Conservation (phyloP, 2,113 vertebrate genomes). For the Centropus unirufus region DNA sequence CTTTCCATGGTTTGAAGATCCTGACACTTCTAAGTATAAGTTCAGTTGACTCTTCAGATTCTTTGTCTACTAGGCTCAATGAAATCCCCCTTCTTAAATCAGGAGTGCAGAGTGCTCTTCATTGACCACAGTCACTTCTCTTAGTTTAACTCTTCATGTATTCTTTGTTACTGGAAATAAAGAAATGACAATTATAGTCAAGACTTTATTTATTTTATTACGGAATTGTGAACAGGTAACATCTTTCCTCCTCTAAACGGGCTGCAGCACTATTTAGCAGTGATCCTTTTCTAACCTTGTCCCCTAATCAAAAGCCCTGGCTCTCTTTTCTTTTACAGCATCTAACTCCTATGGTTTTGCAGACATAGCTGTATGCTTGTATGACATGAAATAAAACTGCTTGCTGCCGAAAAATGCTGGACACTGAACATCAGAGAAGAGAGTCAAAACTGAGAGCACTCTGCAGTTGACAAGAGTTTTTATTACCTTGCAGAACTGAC, state of each 20-base stretch:
- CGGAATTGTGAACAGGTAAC: not conserved
- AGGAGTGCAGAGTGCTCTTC: constrained; percentile 42
- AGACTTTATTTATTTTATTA: not conserved
- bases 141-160: not conserved
- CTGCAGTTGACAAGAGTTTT: not conserved
- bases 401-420: not conserved
- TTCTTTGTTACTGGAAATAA: constrained; percentile 66
- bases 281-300: not conserved
- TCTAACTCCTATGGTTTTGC: not conserved
- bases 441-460: not conserved
- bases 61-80: constrained; percentile 7
- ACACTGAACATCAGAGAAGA: not conserved
- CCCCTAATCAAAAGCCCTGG: not conserved
- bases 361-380: not conserved
- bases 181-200: not conserved
- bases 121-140: not conserved
- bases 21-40: not conserved
- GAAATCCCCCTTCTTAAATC: not conserved
- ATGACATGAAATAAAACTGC: not conserved
- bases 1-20: not conserved
- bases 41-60: constrained; percentile 14
- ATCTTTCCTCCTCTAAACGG: not conserved
- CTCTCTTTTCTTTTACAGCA: not conserved
- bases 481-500: not conserved
- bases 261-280: not conserved